These are phyloP conservation scores for Opisthograptis luteolata DNA, from an alignment of 2,888 invertebrate genomes.

Conservation along the genomic window DNA sequence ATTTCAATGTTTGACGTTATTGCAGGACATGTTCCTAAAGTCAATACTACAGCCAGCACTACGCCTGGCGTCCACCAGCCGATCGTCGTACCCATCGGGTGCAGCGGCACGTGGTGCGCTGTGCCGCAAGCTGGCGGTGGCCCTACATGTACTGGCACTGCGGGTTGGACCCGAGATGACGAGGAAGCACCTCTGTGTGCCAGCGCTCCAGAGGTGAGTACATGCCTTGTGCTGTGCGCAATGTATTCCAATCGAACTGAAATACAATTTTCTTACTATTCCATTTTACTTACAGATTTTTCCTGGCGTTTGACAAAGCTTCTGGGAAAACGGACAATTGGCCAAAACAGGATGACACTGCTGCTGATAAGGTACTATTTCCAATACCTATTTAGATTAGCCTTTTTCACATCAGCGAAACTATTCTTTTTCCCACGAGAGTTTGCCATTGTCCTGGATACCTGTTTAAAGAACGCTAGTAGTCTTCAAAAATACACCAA, in stretches of 20 bases:
- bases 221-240: no score
- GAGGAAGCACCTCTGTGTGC: conserved; percentile 88
- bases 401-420: no score
- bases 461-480: no score
- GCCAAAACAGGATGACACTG: conserved; percentile 75
- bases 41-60: conserved; percentile 93
- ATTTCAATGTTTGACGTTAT: no score
- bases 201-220: conserved; percentile 75
- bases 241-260: no score
- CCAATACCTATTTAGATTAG: no score
- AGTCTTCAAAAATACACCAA: no score
- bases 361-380: conserved; percentile 61
- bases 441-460: no score
- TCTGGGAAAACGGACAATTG: conserved; percentile 79
- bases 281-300: conserved; percentile 86
- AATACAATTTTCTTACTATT: not conserved
- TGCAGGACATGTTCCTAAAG: conserved; percentile 92
- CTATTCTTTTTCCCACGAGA: no score
- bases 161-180: conserved; percentile 92
- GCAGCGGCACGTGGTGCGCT: conserved; percentile 89
- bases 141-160: conserved; percentile 91
- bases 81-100: conserved; percentile 93
- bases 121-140: conserved; percentile 92
- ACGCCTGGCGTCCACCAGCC: conserved; percentile 90
- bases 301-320: conserved; percentile 92